Conservation (phyloP, 2,797 vertebrate species). For the Chelon labrosus region DNA sequence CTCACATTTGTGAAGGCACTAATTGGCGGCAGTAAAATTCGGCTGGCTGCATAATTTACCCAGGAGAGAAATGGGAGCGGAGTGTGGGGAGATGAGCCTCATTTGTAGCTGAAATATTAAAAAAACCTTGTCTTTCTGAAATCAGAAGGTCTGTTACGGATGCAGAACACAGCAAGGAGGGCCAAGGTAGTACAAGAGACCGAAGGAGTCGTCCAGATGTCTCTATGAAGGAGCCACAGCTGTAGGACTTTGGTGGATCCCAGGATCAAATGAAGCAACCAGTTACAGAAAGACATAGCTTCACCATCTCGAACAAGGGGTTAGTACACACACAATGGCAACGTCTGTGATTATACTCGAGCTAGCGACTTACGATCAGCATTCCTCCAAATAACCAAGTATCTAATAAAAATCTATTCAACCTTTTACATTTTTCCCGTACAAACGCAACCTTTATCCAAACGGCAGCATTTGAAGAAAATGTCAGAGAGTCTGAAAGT, state of each 20-base stretch:
- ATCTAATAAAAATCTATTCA: too few species aligned
- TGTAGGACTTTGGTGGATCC: not conserved
- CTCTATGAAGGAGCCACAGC: not conserved
- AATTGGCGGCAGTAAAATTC: constrained; percentile 77
- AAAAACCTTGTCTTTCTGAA: constrained; percentile 48
- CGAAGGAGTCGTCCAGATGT: constrained; percentile 1
- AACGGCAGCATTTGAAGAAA: not conserved
- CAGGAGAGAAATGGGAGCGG: constrained; percentile 44
- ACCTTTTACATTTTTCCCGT: not conserved
- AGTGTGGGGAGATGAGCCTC: constrained; percentile 43
- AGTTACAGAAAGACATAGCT: not conserved
- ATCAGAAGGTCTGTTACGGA: constrained; percentile 53
- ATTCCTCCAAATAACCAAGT: too few species aligned
- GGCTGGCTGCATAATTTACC: constrained; percentile 70
- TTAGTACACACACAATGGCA: not conserved
- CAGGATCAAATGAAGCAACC: not conserved
- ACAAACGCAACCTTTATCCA: not conserved
- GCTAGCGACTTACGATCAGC: too few species aligned
- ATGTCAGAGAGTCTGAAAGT: not conserved
- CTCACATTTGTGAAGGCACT: constrained; percentile 74
- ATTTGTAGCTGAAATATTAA: constrained; percentile 59
- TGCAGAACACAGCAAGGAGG: constrained; percentile 36
- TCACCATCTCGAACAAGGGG: too few species aligned
- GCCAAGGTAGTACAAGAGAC: constrained; percentile 30
- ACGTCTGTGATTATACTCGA: not conserved